phyloP scores from a whole-genome alignment of 2,113 vertebrate species.

The Alces alces region DNA sequence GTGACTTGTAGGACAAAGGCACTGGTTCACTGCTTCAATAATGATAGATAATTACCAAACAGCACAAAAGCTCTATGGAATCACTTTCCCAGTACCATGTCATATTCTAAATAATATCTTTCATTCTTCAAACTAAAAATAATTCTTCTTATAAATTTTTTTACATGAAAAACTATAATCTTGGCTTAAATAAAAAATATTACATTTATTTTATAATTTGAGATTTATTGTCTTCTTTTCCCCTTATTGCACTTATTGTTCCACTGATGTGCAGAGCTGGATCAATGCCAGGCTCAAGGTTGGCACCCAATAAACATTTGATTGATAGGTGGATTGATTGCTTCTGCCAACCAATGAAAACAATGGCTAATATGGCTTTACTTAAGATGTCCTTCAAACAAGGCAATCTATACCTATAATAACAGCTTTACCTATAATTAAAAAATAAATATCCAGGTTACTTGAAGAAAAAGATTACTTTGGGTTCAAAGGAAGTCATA shows the following conservation, averaged over 20 bases:
- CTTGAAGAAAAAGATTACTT: not conserved
- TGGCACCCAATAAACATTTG: conserved; percentile 44
- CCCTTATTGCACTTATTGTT: not conserved
- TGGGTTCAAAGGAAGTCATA: conserved; percentile 6
- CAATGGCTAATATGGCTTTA: conserved; percentile 21
- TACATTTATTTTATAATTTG: not conserved
- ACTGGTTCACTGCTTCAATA: not conserved
- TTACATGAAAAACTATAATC: not conserved
- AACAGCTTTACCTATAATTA: not conserved
- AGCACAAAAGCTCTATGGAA: not conserved
- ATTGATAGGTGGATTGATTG: conserved; percentile 47
- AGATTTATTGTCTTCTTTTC: not conserved
- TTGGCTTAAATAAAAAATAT: not conserved
- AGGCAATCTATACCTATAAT: not conserved
- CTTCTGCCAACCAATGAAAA: conserved; percentile 39
- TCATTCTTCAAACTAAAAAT: not conserved
- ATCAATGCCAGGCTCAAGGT: conserved; percentile 25
- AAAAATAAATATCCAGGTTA: conserved; percentile 12
- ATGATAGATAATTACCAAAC: conserved; percentile 3
- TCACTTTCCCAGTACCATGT: not conserved
- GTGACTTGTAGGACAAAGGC: not conserved
- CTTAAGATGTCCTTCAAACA: conserved; percentile 30
- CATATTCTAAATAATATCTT: not conserved
- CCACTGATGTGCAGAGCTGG: not conserved
- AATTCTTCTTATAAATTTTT: not conserved